Evolutionary conservation across 2,113 vertebrate genomes (phyloP).

Genomic region (Tiliqua scincoides): DNA sequence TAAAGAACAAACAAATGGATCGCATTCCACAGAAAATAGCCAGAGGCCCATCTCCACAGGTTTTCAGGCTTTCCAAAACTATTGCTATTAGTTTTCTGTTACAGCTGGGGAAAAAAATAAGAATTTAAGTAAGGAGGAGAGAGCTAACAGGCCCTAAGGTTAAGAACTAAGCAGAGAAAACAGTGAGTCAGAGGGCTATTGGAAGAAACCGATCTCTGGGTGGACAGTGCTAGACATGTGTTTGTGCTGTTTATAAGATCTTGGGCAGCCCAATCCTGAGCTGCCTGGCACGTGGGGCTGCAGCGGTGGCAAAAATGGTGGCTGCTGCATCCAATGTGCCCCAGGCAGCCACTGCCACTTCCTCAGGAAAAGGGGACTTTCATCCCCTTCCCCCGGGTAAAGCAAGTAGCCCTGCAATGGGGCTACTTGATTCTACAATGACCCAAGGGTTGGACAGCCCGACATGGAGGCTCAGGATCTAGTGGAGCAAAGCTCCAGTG

Average conservation of each 20-base stretch:
- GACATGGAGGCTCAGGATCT: too few species aligned
- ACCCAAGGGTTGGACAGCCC: too few species aligned
- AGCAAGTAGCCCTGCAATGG: too few species aligned
- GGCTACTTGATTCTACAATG: too few species aligned
- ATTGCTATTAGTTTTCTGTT: conserved; percentile 51
- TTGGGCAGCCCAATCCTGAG: too few species aligned
- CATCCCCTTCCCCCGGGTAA: too few species aligned
- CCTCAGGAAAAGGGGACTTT: too few species aligned
- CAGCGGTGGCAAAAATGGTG: too few species aligned
- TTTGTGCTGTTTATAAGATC: not conserved
- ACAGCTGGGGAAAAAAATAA: conserved; percentile 49
- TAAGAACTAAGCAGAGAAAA: not conserved
- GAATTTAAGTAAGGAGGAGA: not conserved
- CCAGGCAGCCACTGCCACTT: too few species aligned
- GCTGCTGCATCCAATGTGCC: too few species aligned
- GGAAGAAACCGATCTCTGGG: not conserved
- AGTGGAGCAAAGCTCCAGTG: too few species aligned
- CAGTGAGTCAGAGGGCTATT: not conserved
- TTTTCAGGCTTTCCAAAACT: conserved; percentile 52
- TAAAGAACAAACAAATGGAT: conserved; percentile 49
- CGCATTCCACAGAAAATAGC: conserved; percentile 53
- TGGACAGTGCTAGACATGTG: not conserved
- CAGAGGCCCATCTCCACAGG: conserved; percentile 10
- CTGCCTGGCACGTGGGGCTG: too few species aligned
- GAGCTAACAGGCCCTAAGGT: conserved; percentile 10